Evolutionary conservation across 2,113 vertebrate species (phyloP).

Genomic region (Eurystomus gularis): DNA sequence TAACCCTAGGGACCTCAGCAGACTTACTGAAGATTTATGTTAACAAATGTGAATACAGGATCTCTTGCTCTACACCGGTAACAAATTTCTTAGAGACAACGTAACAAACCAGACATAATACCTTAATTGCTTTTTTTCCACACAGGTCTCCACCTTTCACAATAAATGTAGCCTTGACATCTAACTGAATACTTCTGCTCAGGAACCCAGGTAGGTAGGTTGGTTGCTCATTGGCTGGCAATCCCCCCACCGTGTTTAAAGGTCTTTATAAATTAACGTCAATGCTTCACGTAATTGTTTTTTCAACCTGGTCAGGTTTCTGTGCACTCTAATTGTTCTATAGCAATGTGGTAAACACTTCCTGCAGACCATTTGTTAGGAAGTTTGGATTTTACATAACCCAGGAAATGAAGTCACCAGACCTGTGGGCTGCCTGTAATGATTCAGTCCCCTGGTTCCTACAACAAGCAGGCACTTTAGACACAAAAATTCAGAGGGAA

Average conservation of each 20-base stretch:
- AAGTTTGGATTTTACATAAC: slow-evolving; percentile 58
- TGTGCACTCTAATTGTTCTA: slow-evolving; percentile 43
- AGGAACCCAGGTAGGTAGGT: background rate
- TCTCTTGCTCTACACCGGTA: background rate
- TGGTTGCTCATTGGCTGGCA: background rate
- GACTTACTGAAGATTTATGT: background rate
- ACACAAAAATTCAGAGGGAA: background rate
- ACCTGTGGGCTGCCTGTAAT: background rate
- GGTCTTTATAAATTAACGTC: background rate
- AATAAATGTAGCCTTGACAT: background rate
- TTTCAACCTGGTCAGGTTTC: slow-evolving; percentile 26
- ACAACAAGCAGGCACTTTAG: background rate
- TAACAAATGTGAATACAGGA: background rate
- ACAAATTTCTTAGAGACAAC: background rate
- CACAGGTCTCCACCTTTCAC: background rate
- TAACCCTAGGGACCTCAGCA: background rate
- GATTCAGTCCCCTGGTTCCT: slow-evolving; percentile 20
- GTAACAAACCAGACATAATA: background rate
- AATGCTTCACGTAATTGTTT: background rate
- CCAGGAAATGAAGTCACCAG: slow-evolving; percentile 64
- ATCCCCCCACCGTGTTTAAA: background rate
- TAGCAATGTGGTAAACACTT: slow-evolving; percentile 50
- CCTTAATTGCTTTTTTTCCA: background rate
- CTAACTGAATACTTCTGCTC: background rate
- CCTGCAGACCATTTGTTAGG: slow-evolving; percentile 39